A percentile compares a stretch with the other conserved stretches of the same genome.
These are phyloP conservation scores for Trichechus manatus DNA, from an alignment of 2,113 vertebrate species.

Conservation along the genomic window DNA sequence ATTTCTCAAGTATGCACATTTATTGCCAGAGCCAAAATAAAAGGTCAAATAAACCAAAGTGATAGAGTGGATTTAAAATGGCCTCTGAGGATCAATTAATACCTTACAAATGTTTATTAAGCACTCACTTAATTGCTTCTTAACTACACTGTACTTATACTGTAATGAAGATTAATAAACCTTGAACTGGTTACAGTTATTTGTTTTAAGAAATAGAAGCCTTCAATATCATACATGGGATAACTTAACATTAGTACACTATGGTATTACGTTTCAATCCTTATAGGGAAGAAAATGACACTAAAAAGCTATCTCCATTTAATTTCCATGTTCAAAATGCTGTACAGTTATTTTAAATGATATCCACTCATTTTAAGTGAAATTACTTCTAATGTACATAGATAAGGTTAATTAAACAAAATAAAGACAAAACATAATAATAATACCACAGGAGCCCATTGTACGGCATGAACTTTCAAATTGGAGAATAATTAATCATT, in stretches of 20 bases:
- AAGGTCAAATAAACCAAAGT: conserved; percentile 59
- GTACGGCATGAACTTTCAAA: not conserved
- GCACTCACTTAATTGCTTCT: conserved; percentile 14
- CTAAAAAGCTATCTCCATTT: not conserved
- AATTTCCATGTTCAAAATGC: not conserved
- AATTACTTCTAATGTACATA: not conserved
- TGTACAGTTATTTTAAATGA: not conserved
- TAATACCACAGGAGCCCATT: not conserved
- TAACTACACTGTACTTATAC: not conserved
- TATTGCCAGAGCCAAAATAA: conserved; percentile 25
- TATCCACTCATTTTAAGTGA: not conserved
- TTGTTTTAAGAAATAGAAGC: not conserved
- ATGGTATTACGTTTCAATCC: not conserved
- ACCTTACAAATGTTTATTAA: conserved; percentile 57
- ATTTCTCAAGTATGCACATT: not conserved
- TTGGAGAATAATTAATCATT: not conserved
- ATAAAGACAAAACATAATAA: not conserved
- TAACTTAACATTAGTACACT: not conserved
- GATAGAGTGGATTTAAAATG: conserved; percentile 39
- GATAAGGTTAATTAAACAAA: not conserved
- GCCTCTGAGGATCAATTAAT: conserved; percentile 36
- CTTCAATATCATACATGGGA: not conserved
- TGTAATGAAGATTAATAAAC: conserved; percentile 56
- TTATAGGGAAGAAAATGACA: not conserved
- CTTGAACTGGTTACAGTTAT: not conserved